Base-by-base conservation (phyloP, 2,888 invertebrate genomes). In the Galeopsomyia nigrocyanea region DNA sequence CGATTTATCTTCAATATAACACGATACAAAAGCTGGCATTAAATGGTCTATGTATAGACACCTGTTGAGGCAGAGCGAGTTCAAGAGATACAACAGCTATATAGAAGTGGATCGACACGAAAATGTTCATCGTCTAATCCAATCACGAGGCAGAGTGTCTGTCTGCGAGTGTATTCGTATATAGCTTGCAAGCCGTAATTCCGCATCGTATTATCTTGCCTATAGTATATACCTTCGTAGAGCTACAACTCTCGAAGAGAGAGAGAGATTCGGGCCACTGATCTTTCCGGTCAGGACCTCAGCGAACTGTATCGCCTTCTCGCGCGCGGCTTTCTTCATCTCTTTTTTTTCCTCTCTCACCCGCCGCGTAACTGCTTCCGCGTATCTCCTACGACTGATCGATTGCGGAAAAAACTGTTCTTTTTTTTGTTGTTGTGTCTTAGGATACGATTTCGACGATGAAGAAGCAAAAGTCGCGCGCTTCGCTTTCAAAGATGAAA, bases 211-310 rank as follows among this genome's bases (percentile, higher is more conserved):
- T 13, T 39, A 39, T 39, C 39, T 10, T 1, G 39, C 39, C 3
- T n/a, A n/a, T n/a, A n/a, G n/a, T n/a, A n/a, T n/a, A n/a, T 39
- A 39, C 39, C 13, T 39, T 39, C 13, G 39, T 39, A 39, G 39
- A 10, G 39, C 39, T 39, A 7, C 10, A 39, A 10, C 39, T 39
- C 39, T 39, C 39, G 39, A 39, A 2, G 26, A 26, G 60, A 76
- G 80, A 2, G 26, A 26, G 60, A 76, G 80, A 80, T 82, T 80
- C 81, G 81, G 81, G 79, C 82, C 81, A 81, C 78, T 81, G 80
- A 79, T 78, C 77, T 79, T 80, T 78, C 77, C 78, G 80, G 76
- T 80, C 76, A 67, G 72, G 63, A 71, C 66, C 71, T 19, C 71
- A 49, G 19, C 68, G 57, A 17, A 53, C 53, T 19, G 53, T n/a